Percentiles rank a stretch among this genome's conserved stretches.
phyloP scores from a whole-genome alignment of 2,797 vertebrate genomes.

The Chromobotia macracanthus region DNA sequence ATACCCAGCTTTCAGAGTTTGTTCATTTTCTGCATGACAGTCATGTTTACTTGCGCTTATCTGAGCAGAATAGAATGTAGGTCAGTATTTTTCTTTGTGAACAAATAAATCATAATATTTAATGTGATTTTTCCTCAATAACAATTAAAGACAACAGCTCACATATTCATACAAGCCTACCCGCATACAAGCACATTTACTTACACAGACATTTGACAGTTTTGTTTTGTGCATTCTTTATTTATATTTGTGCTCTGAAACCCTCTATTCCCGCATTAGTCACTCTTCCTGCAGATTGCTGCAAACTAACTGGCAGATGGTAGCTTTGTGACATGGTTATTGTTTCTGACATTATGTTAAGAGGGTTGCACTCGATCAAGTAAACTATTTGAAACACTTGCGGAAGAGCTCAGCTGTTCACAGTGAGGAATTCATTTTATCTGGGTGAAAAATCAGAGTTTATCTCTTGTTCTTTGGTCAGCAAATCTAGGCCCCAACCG shows the following conservation, averaged over 20 bases:
- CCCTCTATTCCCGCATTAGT: conserved; percentile 36
- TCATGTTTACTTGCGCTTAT: neutral
- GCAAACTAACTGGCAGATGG: conserved; percentile 63
- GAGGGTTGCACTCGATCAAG: conserved; percentile 55
- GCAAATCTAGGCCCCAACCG: conserved; percentile 49
- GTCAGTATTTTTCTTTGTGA: neutral
- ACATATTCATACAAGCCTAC: too few relatives aligned
- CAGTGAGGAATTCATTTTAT: conserved; percentile 41
- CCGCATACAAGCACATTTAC: neutral
- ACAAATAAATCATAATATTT: neutral
- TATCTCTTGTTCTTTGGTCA: conserved; percentile 58
- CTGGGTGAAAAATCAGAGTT: conserved; percentile 52
- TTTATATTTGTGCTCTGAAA: conserved; percentile 34
- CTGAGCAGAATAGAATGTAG: neutral
- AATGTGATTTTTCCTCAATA: neutral
- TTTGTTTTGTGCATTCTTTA: conserved; percentile 21
- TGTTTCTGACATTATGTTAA: conserved; percentile 65
- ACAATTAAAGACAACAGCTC: neutral
- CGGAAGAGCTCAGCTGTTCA: conserved; percentile 37
- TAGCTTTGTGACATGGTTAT: conserved; percentile 56
- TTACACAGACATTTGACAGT: conserved; percentile 1
- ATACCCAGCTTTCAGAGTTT: neutral
- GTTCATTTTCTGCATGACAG: neutral
- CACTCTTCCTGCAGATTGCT: conserved; percentile 43
- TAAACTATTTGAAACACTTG: conserved; percentile 50